Conservation (phyloP, 2,113 vertebrate genomes). For the Brachionichthys hirsutus region DNA sequence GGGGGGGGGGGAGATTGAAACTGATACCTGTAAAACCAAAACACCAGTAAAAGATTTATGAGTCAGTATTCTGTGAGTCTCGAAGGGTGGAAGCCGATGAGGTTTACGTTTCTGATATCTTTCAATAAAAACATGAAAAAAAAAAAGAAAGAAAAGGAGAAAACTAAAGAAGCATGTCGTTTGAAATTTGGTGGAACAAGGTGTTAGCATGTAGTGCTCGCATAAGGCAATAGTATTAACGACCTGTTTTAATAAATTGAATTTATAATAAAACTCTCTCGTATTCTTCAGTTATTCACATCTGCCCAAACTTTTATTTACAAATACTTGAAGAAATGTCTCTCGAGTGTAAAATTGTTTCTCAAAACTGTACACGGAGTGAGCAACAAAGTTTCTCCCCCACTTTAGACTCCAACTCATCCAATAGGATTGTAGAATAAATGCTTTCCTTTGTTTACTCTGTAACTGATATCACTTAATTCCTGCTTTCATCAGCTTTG, state of each 20-base stretch:
- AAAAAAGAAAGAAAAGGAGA: not conserved
- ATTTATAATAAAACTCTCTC: conserved; percentile 3
- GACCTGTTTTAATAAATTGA: not conserved
- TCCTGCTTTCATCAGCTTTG: not conserved
- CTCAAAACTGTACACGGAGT: not conserved
- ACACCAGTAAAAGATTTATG: too few species aligned
- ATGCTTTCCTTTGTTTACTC: not conserved
- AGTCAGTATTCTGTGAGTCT: not conserved
- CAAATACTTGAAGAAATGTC: conserved; percentile 33
- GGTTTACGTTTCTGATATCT: conserved; percentile 7
- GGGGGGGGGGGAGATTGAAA: too few species aligned
- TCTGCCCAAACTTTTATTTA: conserved; percentile 1
- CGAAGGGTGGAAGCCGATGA: not conserved
- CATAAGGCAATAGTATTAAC: too few species aligned
- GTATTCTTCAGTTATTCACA: not conserved
- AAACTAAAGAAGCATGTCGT: not conserved
- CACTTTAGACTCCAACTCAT: conserved; percentile 1
- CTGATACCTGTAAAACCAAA: too few species aligned
- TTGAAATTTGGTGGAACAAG: not conserved
- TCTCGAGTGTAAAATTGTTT: conserved; percentile 27
- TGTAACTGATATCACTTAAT: not conserved
- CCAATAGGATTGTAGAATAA: not conserved
- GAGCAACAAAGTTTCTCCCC: conserved; percentile 3
- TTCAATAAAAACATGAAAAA: conserved; percentile 8
- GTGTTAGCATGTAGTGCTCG: not conserved